phyloP scores from a whole-genome alignment of 2,888 invertebrate species.

The Plebejus argus region DNA sequence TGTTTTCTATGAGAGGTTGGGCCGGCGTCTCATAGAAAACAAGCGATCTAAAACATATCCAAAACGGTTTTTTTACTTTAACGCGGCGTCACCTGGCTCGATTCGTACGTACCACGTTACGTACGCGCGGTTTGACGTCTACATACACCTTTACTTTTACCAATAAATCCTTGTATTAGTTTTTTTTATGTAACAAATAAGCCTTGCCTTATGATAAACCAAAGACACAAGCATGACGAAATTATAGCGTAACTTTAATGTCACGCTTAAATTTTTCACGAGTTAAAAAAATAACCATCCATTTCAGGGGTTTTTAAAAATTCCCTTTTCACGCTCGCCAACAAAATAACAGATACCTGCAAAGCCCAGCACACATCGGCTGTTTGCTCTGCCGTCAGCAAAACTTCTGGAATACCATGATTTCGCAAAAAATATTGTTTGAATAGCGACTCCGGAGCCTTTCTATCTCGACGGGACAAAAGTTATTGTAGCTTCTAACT shows the following conservation, averaged over 20 bases:
- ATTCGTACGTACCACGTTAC: too few relatives aligned
- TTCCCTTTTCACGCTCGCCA: background rate
- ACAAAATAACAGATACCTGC: slow-evolving; percentile 15
- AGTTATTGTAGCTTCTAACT: slow-evolving; percentile 1
- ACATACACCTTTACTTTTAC: too few relatives aligned
- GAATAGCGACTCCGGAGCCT: slow-evolving; percentile 2
- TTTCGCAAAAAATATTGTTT: slow-evolving; percentile 1
- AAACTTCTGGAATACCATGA: slow-evolving; percentile 13
- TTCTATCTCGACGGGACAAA: background rate
- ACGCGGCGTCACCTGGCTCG: too few relatives aligned
- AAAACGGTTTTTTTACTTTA: too few relatives aligned
- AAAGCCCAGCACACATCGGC: slow-evolving; percentile 1
- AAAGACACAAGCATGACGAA: too few relatives aligned
- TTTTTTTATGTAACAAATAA: too few relatives aligned
- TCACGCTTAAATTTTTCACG: background rate
- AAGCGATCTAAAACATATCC: too few relatives aligned
- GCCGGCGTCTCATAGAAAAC: too few relatives aligned
- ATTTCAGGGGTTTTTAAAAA: slow-evolving; percentile 6
- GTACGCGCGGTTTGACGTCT: too few relatives aligned
- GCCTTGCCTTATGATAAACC: too few relatives aligned
- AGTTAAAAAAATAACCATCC: slow-evolving; percentile 7
- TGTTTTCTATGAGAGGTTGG: too few relatives aligned
- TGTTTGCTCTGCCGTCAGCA: slow-evolving; percentile 1
- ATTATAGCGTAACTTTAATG: background rate
- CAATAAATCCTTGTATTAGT: too few relatives aligned